Percentiles rank a stretch among this genome's conserved stretches.
Evolutionary conservation across 37 sponge, comb jelly and placozoan genomes (phyloP).

Genomic region (Theonella swinhoei): DNA sequence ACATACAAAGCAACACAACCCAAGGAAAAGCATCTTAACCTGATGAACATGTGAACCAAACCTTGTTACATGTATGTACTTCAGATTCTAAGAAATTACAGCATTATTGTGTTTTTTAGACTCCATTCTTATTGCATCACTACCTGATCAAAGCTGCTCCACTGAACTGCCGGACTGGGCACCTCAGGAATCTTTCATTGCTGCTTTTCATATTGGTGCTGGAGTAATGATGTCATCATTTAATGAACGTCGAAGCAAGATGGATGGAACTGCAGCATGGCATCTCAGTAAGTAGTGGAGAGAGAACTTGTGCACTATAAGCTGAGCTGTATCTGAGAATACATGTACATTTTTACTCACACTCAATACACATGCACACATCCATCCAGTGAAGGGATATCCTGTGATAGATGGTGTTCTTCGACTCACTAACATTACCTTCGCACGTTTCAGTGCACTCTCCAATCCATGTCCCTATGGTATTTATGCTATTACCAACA

Average conservation of each 20-base stretch:
- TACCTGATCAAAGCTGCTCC: slow-evolving; percentile 56
- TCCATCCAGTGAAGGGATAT: slow-evolving; percentile 76
- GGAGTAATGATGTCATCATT: slow-evolving; percentile 92
- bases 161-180: slow-evolving; percentile 28
- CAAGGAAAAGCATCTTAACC: too few species aligned
- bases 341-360: background rate
- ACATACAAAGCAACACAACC: too few species aligned
- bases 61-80: too few species aligned
- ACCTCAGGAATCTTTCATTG: slow-evolving; percentile 17
- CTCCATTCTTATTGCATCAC: slow-evolving; percentile 69
- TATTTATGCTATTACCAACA: slow-evolving; percentile 72
- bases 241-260: slow-evolving; percentile 77
- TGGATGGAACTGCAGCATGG: slow-evolving; percentile 81
- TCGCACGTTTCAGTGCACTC: slow-evolving; percentile 62
- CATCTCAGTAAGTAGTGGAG: slow-evolving; percentile 60
- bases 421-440: slow-evolving; percentile 34
- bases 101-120: background rate
- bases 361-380: background rate
- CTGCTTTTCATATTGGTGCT: slow-evolving; percentile 2
- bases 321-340: too few species aligned
- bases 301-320: background rate
- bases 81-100: too few species aligned
- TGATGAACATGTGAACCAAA: too few species aligned
- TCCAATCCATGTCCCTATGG: slow-evolving; percentile 34
- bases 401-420: slow-evolving; percentile 79